A percentile compares a stretch with the other conserved stretches of the same genome.
phyloP scores from a whole-genome alignment of 2,113 vertebrate genomes.

The Lethenteron reissneri region DNA sequence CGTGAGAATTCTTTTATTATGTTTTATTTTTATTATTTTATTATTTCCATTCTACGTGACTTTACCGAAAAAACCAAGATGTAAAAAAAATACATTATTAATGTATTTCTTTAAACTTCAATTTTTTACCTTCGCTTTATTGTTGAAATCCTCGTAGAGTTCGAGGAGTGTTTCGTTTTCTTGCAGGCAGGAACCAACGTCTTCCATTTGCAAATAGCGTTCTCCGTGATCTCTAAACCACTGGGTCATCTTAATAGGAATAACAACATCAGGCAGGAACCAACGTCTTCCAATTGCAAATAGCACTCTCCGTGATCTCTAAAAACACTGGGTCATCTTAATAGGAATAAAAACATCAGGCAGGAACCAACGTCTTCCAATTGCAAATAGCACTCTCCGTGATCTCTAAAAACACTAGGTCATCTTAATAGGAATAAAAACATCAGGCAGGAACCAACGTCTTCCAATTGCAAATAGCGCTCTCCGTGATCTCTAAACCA shows the following conservation, averaged over 20 bases:
- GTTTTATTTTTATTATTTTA: too few relatives aligned
- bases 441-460: too few relatives aligned
- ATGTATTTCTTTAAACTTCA: conserved; percentile 6
- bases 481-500: too few relatives aligned
- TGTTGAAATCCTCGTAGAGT: conserved; percentile 29
- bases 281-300: too few relatives aligned
- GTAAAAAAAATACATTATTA: conserved; percentile 10
- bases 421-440: conserved; percentile 15
- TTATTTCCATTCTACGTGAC: too few relatives aligned
- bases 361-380: conserved; percentile 26
- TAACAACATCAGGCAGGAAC: too few relatives aligned
- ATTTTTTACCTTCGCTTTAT: conserved; percentile 37
- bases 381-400: conserved; percentile 25
- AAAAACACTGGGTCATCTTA: neutral
- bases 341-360: neutral
- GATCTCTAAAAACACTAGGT: conserved; percentile 41
- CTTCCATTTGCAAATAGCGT: conserved; percentile 26
- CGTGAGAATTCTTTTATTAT: too few relatives aligned
- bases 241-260: conserved; percentile 21
- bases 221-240: conserved; percentile 38
- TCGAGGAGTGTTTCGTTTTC: conserved; percentile 38
- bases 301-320: too few relatives aligned
- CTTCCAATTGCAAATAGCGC: too few relatives aligned
- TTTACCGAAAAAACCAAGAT: too few relatives aligned
- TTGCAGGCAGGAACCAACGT: conserved; percentile 32